These are phyloP conservation scores for Chalcis sispes DNA, from an alignment of 2,888 invertebrate genomes.

Conservation along the genomic window DNA sequence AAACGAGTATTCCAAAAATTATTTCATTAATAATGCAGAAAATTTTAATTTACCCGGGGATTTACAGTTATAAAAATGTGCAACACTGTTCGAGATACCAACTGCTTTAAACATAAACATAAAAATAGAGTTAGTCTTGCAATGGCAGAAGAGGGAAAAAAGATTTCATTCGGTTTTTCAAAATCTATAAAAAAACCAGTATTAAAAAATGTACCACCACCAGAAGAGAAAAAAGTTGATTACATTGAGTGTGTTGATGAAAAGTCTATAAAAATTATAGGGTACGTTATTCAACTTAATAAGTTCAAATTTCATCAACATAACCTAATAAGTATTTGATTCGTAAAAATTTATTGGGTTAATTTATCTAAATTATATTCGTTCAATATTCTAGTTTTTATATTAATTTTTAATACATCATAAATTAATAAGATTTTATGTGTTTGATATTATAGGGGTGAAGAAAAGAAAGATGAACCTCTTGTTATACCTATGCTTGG, in stretches of 20 bases:
- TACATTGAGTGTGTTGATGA: slow-evolving; percentile 88
- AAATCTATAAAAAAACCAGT: slow-evolving; percentile 81
- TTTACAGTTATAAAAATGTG: no score
- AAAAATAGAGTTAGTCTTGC: neutral
- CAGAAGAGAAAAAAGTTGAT: slow-evolving; percentile 79
- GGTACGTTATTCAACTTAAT: slow-evolving; percentile 75
- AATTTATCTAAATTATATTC: neutral
- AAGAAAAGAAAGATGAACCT: slow-evolving; percentile 78
- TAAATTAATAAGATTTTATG: neutral
- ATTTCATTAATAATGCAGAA: no score
- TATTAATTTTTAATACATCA: neutral
- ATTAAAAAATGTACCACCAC: slow-evolving; percentile 72
- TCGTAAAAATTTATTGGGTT: neutral
- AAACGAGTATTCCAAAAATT: no score
- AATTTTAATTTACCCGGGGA: no score
- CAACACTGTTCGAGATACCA: neutral
- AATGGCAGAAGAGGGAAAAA: slow-evolving; percentile 79
- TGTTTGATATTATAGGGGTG: slow-evolving; percentile 76
- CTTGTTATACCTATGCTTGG: slow-evolving; percentile 82
- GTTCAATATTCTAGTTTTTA: neutral
- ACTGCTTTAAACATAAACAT: slow-evolving; percentile 13
- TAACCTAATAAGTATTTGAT: no score
- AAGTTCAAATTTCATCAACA: slow-evolving; percentile 7
- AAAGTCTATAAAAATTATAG: slow-evolving; percentile 85
- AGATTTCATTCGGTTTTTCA: slow-evolving; percentile 88